Conservation (phyloP, 1,140 invertebrate species). For the Drosophila miranda region DNA sequence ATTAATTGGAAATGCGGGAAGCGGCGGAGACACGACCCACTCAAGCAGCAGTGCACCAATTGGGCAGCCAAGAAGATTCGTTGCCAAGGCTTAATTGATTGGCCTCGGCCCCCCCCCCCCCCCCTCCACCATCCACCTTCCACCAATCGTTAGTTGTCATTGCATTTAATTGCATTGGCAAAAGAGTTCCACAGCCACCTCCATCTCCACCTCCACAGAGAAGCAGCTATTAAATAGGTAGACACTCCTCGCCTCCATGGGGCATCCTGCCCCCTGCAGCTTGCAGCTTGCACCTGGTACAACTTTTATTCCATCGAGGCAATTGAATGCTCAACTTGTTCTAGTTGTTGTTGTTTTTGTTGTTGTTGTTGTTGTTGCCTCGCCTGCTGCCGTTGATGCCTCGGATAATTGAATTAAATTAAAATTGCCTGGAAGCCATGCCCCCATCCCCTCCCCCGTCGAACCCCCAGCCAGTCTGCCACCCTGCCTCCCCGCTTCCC, state of each 20-base stretch:
- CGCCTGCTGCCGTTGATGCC: constrained; percentile 30
- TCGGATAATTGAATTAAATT: constrained; percentile 69
- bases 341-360: background rate
- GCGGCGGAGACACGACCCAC: constrained; percentile 10
- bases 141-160: constrained; percentile 25
- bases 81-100: constrained; percentile 58
- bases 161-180: constrained; percentile 72
- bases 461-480: too few species aligned
- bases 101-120: constrained; percentile 4
- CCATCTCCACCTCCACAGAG: background rate
- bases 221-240: constrained; percentile 55
- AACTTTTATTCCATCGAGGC: constrained; percentile 32
- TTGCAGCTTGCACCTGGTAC: constrained; percentile 44
- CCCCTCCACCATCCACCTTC: background rate
- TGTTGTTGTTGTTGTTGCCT: constrained; percentile 6
- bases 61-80: constrained; percentile 37
- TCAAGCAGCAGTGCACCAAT: constrained; percentile 31
- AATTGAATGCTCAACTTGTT: constrained; percentile 32
- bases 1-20: constrained; percentile 61
- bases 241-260: too few species aligned
- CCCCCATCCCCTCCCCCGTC: background rate
- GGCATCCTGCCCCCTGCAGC: background rate
- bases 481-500: background rate
- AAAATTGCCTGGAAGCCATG: constrained; percentile 38
- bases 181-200: constrained; percentile 10